Evolutionary conservation across 2,797 vertebrate genomes (phyloP).

Genomic region (Gephyroberyx darwinii): DNA sequence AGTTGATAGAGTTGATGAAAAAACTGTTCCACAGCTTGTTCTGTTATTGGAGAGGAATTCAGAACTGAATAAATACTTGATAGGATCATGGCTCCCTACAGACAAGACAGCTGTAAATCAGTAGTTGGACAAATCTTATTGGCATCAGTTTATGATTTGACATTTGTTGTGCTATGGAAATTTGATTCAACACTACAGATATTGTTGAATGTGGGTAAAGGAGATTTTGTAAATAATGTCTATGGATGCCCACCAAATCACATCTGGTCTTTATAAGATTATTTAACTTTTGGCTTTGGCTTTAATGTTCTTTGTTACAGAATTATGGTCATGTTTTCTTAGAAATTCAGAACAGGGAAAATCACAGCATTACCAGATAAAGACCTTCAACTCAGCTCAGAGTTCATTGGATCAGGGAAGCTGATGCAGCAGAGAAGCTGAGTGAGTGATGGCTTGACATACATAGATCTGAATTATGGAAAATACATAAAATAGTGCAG

Average conservation of each 20-base stretch:
- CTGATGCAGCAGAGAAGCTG: conserved; percentile 2
- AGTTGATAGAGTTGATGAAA: conserved; percentile 55
- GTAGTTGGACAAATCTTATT: conserved; percentile 53
- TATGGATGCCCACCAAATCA: conserved; percentile 61
- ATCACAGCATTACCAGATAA: conserved; percentile 62
- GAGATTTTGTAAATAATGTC: conserved; percentile 65
- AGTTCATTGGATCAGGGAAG: conserved; percentile 51
- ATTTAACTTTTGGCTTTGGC: conserved; percentile 64
- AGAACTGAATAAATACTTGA: conserved; percentile 32
- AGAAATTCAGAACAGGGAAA: conserved; percentile 65
- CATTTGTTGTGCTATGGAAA: conserved; percentile 54
- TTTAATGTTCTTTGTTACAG: conserved; percentile 68
- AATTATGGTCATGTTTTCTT: conserved; percentile 77
- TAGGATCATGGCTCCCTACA: conserved; percentile 32
- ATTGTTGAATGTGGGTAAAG: conserved; percentile 22
- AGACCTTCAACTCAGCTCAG: conserved; percentile 55
- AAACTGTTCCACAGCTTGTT: conserved; percentile 53
- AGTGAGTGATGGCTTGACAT: neutral
- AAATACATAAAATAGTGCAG: no score
- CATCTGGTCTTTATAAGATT: conserved; percentile 75
- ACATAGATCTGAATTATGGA: no score
- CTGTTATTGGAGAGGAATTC: neutral
- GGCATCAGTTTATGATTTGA: conserved; percentile 36
- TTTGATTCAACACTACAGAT: neutral
- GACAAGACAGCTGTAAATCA: conserved; percentile 42